Conservation (phyloP, 2,797 vertebrate species). For the Hippopotamyrus pictus region DNA sequence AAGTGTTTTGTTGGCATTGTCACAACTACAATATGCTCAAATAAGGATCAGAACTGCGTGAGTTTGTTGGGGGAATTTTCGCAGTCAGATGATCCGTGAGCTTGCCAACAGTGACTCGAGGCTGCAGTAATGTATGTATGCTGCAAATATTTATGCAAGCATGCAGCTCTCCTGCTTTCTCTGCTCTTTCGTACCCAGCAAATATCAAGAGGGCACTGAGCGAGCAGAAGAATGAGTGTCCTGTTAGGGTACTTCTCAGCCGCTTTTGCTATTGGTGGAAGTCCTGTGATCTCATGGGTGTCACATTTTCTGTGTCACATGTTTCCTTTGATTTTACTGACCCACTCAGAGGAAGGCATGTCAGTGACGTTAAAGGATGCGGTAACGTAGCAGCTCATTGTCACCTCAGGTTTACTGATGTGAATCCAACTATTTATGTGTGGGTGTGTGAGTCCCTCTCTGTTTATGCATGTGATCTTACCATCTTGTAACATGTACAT, state of each 20-base stretch:
- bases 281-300: background rate
- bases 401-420: background rate
- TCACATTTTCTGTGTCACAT: background rate
- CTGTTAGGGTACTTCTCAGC: conserved; percentile 9
- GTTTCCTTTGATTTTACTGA: background rate
- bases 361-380: background rate
- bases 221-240: conserved; percentile 33
- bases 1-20: background rate
- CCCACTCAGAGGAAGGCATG: background rate
- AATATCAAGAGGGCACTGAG: conserved; percentile 13
- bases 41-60: conserved; percentile 1
- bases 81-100: background rate
- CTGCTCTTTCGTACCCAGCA: background rate
- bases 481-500: background rate
- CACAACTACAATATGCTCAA: conserved; percentile 9
- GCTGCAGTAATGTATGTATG: conserved; percentile 26
- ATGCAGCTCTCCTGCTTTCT: conserved; percentile 5
- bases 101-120: background rate
- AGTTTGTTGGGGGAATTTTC: background rate
- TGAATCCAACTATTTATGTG: background rate
- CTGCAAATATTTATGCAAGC: conserved; percentile 38
- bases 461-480: background rate
- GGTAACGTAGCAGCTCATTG: background rate
- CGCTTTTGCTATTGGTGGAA: background rate
- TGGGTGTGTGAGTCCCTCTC: background rate